A percentile compares a stretch with the other conserved stretches of the same genome.
Evolutionary conservation across 2,797 vertebrate genomes (phyloP).

Genomic region (Tenualosa ilisha): DNA sequence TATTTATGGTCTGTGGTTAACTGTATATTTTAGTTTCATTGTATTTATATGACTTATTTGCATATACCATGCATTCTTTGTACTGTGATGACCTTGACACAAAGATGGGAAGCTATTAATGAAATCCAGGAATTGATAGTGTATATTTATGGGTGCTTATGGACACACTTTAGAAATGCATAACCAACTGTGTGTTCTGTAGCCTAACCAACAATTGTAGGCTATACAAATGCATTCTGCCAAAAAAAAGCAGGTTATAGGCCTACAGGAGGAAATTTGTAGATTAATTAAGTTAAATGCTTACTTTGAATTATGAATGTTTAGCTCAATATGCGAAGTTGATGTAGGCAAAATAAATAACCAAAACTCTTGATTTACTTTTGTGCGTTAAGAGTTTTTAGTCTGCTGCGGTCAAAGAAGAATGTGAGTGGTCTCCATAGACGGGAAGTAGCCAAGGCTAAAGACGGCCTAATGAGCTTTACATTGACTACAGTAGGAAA

Average conservation of each 20-base stretch:
- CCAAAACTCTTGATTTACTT: neutral
- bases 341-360: too few relatives aligned
- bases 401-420: neutral
- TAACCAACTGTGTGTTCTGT: too few relatives aligned
- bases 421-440: neutral
- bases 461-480: neutral
- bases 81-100: neutral
- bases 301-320: neutral
- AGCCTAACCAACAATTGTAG: too few relatives aligned
- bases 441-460: neutral
- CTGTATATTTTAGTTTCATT: neutral
- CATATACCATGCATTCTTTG: neutral
- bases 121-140: neutral
- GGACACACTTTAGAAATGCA: too few relatives aligned
- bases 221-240: too few relatives aligned
- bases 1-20: neutral
- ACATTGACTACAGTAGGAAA: neutral
- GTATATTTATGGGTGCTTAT: too few relatives aligned
- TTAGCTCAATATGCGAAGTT: neutral
- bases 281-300: too few relatives aligned
- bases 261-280: too few relatives aligned
- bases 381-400: too few relatives aligned
- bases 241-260: too few relatives aligned
- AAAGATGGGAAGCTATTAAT: neutral
- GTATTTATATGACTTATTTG: too few relatives aligned